A percentile compares a stretch with the other conserved stretches of the same genome.
Evolutionary conservation across 2,888 invertebrate genomes (phyloP).

Genomic region (Miltochrista miniata): DNA sequence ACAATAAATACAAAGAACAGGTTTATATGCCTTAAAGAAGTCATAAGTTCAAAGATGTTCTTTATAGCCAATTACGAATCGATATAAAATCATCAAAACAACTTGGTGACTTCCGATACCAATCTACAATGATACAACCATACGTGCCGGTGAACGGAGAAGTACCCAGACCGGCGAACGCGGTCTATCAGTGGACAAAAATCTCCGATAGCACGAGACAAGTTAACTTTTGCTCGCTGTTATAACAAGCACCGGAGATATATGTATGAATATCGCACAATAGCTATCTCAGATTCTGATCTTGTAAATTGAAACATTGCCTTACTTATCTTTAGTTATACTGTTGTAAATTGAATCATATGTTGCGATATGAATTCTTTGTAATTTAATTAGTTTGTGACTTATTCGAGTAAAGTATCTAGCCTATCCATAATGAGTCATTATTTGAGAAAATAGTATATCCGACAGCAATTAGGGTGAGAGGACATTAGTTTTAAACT

Average conservation of each 20-base stretch:
- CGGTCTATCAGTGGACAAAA: conserved; percentile 70
- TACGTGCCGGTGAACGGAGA: conserved; percentile 34
- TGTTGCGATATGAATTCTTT: conserved; percentile 12
- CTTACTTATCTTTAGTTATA: conserved; percentile 60
- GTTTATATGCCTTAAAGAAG: no score
- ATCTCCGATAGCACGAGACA: conserved; percentile 78
- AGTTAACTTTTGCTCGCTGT: conserved; percentile 74
- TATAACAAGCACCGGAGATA: conserved; percentile 72
- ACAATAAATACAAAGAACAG: no score
- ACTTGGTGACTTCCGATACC: conserved; percentile 48
- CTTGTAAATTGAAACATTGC: conserved; percentile 80
- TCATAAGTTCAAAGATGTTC: background rate
- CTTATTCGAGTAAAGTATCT: no score
- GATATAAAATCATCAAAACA: conserved; percentile 49
- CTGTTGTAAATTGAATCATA: conserved; percentile 29
- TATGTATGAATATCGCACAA: conserved; percentile 70
- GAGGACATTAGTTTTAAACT: no score
- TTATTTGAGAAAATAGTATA: no score
- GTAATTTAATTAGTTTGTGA: background rate
- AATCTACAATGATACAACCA: conserved; percentile 59
- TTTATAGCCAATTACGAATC: conserved; percentile 47
- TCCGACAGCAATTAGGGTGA: no score
- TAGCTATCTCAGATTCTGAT: conserved; percentile 69
- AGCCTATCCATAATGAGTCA: no score
- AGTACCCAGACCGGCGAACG: conserved; percentile 44